phyloP scores from a whole-genome alignment of 2,113 vertebrate species.

The Rousettus leschenaultii region DNA sequence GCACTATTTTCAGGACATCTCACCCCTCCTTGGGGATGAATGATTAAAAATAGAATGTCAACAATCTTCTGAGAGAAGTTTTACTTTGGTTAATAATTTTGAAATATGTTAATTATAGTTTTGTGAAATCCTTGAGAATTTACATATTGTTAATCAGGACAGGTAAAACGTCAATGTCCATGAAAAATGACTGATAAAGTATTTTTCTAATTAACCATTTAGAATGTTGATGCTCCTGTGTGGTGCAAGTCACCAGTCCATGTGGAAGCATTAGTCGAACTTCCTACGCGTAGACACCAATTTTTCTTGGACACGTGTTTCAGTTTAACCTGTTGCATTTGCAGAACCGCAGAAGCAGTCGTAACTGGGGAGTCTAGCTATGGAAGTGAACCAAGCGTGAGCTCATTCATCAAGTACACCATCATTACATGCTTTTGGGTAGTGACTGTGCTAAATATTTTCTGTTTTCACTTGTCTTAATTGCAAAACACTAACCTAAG shows the following conservation, averaged over 20 bases:
- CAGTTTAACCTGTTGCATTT: constrained; percentile 42
- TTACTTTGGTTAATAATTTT: not conserved
- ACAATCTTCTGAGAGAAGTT: not conserved
- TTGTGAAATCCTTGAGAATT: not conserved
- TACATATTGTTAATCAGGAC: not conserved
- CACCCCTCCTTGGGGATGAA: not conserved
- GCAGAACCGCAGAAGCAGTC: constrained; percentile 36
- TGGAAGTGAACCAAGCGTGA: constrained; percentile 43
- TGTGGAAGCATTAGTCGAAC: not conserved
- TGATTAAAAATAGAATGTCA: not conserved
- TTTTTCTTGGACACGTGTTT: not conserved
- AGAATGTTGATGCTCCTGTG: not conserved
- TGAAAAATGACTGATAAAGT: not conserved
- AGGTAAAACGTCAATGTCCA: not conserved
- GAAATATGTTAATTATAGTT: not conserved
- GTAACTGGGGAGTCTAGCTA: not conserved
- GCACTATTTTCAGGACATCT: not conserved
- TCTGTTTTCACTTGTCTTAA: not conserved
- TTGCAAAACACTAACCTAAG: not conserved
- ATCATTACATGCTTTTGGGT: not conserved
- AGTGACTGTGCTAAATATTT: constrained; percentile 12
- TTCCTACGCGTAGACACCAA: not conserved
- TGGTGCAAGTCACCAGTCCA: no score
- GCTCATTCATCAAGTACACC: constrained; percentile 20
- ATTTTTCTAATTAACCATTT: not conserved